Base-by-base conservation (phyloP, 2,888 invertebrate species). In the Catocala nupta region DNA sequence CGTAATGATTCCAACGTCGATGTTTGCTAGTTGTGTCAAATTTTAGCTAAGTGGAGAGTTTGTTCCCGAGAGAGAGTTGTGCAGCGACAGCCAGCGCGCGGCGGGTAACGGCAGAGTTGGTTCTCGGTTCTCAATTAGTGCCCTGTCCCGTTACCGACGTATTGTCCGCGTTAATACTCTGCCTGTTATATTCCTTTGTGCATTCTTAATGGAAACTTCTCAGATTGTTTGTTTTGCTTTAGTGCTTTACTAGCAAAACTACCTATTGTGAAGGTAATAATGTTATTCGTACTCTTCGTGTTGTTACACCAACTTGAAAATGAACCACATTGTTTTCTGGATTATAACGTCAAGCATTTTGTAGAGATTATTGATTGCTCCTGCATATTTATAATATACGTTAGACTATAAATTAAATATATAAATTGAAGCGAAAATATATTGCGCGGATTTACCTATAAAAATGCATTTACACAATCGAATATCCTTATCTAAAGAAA, bases 81-180 rank as follows among this genome's bases (percentile, higher is more conserved):
- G 75, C 71, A 50, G 77, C 81, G 68, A 73, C 79, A 80, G 83
- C 9, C 9, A 9, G 36, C 9, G 36, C 59, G 48, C 82, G 65
- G 55, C 51, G 65, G 68, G 51, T 90, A 91, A 90, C 90, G 90
- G 91, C 89, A 91, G 87, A 89, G 81, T 84, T 83, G 83, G 86
- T 85, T 86, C 89, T 85, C 87, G 81, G 86, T 88, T 90, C 90
- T 89, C 89, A 92, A 93, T 93, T 90, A 92, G 92, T 90, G 81
- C 82, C 87, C 80, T 78, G 89, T 92, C 88, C 92, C 92, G 93
- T 93, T 94, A 93, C 88, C 78, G 77, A 79, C 84, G 82, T 89
- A 90, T 91, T 92, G 92, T 93, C 87, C 85, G 88, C 88, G 84
- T 85, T 89, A 86, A 85, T 89, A 88, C 89, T 83, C 81, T 77